Base-by-base conservation (phyloP, 2,113 vertebrate genomes). In the Nothobranchius furzeri region DNA sequence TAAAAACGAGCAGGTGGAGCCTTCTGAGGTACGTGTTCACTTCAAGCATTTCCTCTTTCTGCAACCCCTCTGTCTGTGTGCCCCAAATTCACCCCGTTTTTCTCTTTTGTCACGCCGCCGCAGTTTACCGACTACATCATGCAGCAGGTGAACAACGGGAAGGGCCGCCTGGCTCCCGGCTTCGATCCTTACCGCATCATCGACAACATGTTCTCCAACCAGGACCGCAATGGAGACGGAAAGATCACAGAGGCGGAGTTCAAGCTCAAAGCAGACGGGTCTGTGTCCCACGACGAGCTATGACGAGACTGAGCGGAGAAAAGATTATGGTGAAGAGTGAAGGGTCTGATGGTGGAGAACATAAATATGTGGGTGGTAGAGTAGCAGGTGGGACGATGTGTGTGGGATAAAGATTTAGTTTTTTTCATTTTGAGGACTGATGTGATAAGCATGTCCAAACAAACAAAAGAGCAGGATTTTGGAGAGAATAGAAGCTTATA, bases 151-250 rank as follows among this genome's bases (percentile, higher is more conserved):
- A 90, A 88, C 1, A 93, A 95, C 8, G 97, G 97, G 7, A 95
- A 94, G 89, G 97, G 98, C 46, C 97, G 95, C 51, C 93, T 99
- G 4, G 96, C 96, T 14, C 98, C 98, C 0, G 98, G 98, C 0
- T 98, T 96, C 37, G 95, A 97, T 46, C 89, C 95, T 4, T 90
- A 95, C 12, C 94, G 92, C 74, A 97, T 99, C 5, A 94, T 99
- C 64, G 94, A 96, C 78, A 98, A 97, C 65, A 99, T 99, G 96
- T 99, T 98, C 85, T 92, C 90, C 84, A 99, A 98, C 87, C 98
- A 99, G 91, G 98, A 99, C 87, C 94, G 96, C 15, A 89, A 99
- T 8, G 93, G 95, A 70, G 95, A 99, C 0, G 96, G 98, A 51
- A 95, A 92, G 88, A 96, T 99, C 75, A 96, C 93, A 0, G 93